Base-by-base conservation (phyloP, 2,797 vertebrate species). In the Labroides dimidiatus region DNA sequence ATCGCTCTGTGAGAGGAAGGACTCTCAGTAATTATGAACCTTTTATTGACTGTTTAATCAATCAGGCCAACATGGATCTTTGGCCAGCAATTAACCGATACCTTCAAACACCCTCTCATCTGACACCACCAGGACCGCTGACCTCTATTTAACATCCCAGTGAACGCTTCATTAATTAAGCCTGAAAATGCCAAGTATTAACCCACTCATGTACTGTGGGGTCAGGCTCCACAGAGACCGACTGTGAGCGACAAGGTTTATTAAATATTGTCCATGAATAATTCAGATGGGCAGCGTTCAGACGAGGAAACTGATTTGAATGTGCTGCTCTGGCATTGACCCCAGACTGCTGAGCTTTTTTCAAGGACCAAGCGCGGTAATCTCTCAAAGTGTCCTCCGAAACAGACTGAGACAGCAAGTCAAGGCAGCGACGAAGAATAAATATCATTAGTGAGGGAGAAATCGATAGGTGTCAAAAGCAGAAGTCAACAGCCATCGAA, bases 231-330 rank as follows among this genome's bases (percentile, higher is more conserved):
- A 3, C 47, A 37, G 42, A 60, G 58, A 36, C 39, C 24, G 48
- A 44, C 64, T 23, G 54, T 12, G 19, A 48, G 44, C 9, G 27
- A 49, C 20, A 8, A 47, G 56, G 51, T 78, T 81, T 73, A 75
- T 76, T 78, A 82, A 82, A 76, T 74, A 66, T 49, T 27, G 20
- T 0, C 16, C 30, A 78, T 90, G 76, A 89, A 90, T 88, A 69
- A 88, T 89, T 88, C 82, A 89, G 58, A 42, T n/a, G n/a, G 47
- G 49, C n/a, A 27, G 57, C 45, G 17, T 53, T 75, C 27, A 27
- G 53, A 64, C 71, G 19, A 51, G 69, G 48, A 68, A 80, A 56
- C 66, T 79, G 67, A 64, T 84, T 83, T 82, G 48, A 77, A 82
- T 78, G 21, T 27, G 56, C 65, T 60, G 64, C 67, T 44, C 68